These are phyloP conservation scores for Osmerus eperlanus DNA, from an alignment of 2,113 vertebrate genomes.

Conservation along the genomic window DNA sequence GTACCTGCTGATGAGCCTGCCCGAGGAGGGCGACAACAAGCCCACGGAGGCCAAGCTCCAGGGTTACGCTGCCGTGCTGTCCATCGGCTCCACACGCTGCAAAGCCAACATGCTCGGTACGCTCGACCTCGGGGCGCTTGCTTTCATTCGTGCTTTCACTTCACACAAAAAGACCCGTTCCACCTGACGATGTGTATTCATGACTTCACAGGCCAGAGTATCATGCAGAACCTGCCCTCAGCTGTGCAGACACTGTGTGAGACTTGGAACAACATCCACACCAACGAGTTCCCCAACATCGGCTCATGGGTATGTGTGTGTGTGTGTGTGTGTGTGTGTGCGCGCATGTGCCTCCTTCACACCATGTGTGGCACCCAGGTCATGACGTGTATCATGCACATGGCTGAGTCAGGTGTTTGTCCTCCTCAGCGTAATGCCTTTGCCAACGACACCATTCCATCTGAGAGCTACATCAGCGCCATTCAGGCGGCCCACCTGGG, in stretches of 20 bases:
- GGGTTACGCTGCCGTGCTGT: slow-evolving; percentile 91
- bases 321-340: slow-evolving; percentile 13
- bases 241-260: slow-evolving; percentile 90
- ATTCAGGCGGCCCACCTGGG: slow-evolving; percentile 95
- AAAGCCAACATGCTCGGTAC: slow-evolving; percentile 90
- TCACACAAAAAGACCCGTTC: neutral
- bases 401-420: slow-evolving; percentile 10
- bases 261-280: slow-evolving; percentile 92
- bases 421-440: slow-evolving; percentile 88
- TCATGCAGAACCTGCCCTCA: slow-evolving; percentile 91
- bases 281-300: slow-evolving; percentile 97
- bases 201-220: slow-evolving; percentile 73
- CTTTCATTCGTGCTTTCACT: neutral
- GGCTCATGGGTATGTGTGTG: slow-evolving; percentile 89
- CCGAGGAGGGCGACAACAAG: slow-evolving; percentile 85
- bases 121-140: neutral
- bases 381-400: too few species aligned
- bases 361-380: neutral
- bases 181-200: neutral
- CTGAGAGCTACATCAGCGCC: slow-evolving; percentile 96
- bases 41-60: slow-evolving; percentile 84
- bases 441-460: slow-evolving; percentile 94
- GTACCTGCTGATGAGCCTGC: slow-evolving; percentile 90
- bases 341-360: neutral
- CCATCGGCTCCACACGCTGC: slow-evolving; percentile 89